Evolutionary conservation across 2,888 invertebrate species (phyloP).

Genomic region (Dryadula phaetusa): DNA sequence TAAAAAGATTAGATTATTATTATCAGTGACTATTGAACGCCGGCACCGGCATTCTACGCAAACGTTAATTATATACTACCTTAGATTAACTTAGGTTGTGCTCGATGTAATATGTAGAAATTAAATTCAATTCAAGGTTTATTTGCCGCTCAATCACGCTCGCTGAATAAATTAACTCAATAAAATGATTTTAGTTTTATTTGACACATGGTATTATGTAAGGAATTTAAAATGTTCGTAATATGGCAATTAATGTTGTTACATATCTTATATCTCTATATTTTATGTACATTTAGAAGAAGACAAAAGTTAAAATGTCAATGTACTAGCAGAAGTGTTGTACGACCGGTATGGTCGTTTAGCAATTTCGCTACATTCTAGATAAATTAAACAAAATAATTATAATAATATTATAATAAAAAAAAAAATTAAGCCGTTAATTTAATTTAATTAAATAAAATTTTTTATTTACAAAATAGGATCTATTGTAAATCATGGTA

Average conservation of each 20-base stretch:
- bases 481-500: too few relatives aligned
- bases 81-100: constrained; percentile 12
- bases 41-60: constrained; percentile 22
- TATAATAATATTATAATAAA: not conserved
- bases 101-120: constrained; percentile 5
- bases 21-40: constrained; percentile 26
- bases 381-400: not conserved
- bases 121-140: constrained; percentile 32
- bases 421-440: too few relatives aligned
- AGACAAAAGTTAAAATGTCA: not conserved
- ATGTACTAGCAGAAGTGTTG: not conserved
- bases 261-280: constrained; percentile 1
- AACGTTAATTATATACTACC: constrained; percentile 19
- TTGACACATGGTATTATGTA: constrained; percentile 26
- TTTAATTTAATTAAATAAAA: not conserved
- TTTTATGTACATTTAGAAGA: not conserved
- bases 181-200: constrained; percentile 22
- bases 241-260: not conserved
- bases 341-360: constrained; percentile 9
- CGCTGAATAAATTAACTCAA: constrained; percentile 27
- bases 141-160: constrained; percentile 37
- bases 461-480: too few relatives aligned
- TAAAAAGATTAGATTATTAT: constrained; percentile 40
- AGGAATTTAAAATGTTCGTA: constrained; percentile 11
- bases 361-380: not conserved